phyloP scores from a whole-genome alignment of 2,797 vertebrate species.

The Crocodylus rhombifer region DNA sequence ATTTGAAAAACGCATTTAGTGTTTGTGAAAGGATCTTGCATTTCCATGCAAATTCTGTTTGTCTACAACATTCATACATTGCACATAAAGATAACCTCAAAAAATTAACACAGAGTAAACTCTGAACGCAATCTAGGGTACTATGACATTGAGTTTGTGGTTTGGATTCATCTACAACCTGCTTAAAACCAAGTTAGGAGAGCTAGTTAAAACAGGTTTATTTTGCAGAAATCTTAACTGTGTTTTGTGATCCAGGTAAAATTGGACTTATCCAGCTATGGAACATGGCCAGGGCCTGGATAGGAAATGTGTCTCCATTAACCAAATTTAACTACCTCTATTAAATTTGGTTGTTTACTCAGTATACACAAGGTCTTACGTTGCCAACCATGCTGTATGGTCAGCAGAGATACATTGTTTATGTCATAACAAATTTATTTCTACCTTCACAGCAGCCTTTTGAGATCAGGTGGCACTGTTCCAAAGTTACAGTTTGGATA shows the following conservation, averaged over 20 bases:
- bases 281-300: neutral
- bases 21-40: neutral
- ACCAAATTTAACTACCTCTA: too few species aligned
- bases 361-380: neutral
- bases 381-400: too few species aligned
- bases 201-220: neutral
- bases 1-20: neutral
- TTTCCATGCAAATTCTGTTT: neutral
- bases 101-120: neutral
- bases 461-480: too few species aligned
- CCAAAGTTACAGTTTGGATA: too few species aligned
- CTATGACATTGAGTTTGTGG: neutral
- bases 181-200: neutral
- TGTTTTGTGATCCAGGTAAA: neutral
- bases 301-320: neutral
- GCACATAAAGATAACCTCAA: neutral
- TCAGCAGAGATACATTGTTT: too few species aligned
- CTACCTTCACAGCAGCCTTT: too few species aligned
- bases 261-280: neutral
- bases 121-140: neutral
- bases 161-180: neutral
- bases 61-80: neutral
- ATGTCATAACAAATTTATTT: too few species aligned
- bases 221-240: neutral
- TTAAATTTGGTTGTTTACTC: neutral